Conservation (phyloP, 2,113 vertebrate species). For the Antidorcas marsupialis region DNA sequence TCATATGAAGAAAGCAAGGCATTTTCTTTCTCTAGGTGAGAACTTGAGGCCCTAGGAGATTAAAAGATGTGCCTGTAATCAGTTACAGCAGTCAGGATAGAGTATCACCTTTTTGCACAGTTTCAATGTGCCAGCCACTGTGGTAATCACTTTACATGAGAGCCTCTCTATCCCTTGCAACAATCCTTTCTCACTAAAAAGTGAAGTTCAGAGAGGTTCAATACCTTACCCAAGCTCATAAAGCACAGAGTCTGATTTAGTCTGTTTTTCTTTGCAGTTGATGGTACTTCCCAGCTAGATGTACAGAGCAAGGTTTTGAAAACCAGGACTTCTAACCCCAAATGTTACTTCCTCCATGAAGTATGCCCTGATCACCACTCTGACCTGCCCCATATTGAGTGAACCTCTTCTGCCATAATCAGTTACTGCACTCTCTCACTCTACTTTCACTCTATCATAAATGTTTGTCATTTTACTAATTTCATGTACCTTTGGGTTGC, state of each 20-base stretch:
- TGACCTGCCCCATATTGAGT: rapidly evolving
- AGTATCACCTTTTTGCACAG: background rate
- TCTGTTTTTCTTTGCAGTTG: background rate
- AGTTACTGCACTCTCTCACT: background rate
- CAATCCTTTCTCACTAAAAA: background rate
- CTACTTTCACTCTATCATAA: background rate
- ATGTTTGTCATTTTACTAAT: background rate
- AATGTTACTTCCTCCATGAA: background rate
- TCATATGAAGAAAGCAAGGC: background rate
- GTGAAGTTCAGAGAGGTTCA: background rate
- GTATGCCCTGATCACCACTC: background rate
- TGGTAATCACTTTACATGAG: background rate
- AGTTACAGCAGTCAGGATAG: background rate
- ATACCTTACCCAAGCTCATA: background rate
- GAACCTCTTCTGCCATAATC: background rate
- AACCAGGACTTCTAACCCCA: background rate
- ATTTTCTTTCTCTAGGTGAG: background rate
- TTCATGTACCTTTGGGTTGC: background rate
- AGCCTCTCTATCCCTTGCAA: background rate
- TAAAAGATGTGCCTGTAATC: background rate
- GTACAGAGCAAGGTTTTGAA: background rate
- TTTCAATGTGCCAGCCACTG: background rate
- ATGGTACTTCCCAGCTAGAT: background rate
- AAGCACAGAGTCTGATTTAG: background rate
- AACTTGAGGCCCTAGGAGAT: background rate